These are phyloP conservation scores for Cotesia glomerata DNA, from an alignment of 1,140 invertebrate species.

Conservation along the genomic window DNA sequence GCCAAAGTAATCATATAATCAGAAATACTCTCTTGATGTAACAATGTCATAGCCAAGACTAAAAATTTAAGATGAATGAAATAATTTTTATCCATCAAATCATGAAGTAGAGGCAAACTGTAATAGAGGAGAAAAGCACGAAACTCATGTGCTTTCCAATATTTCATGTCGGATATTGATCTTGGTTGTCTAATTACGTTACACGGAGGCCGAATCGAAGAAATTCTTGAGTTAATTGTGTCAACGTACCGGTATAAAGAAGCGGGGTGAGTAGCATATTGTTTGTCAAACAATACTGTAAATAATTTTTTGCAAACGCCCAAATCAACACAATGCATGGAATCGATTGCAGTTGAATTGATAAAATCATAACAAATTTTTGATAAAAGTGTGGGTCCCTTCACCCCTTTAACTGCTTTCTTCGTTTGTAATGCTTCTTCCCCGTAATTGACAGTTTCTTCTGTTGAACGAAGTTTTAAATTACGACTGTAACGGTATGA, in stretches of 20 bases:
- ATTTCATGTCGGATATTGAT: slow-evolving; percentile 15
- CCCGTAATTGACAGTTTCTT: neutral
- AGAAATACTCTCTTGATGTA: neutral
- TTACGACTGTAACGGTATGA: neutral
- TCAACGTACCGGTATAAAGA: slow-evolving; percentile 7
- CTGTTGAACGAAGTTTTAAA: neutral
- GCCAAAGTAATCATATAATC: neutral
- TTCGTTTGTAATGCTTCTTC: neutral
- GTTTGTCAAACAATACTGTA: slow-evolving; percentile 12
- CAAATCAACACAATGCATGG: slow-evolving; percentile 26
- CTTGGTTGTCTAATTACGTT: slow-evolving; percentile 21
- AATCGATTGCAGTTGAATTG: slow-evolving; percentile 10
- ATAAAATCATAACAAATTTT: slow-evolving; percentile 18
- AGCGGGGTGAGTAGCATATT: neutral
- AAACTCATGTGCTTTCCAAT: slow-evolving; percentile 26
- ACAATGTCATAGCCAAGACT: slow-evolving; percentile 8
- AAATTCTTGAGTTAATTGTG: neutral
- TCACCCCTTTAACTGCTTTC: neutral
- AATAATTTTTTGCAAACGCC: slow-evolving; percentile 28
- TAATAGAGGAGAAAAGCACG: slow-evolving; percentile 22
- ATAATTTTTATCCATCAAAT: slow-evolving; percentile 14
- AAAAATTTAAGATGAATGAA: slow-evolving; percentile 21
- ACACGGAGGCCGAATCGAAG: slow-evolving; percentile 1
- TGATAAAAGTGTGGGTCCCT: neutral
- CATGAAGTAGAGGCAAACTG: slow-evolving; percentile 12